A percentile compares a stretch with the other conserved stretches of the same genome.
These are phyloP conservation scores for Dreissena rostriformis DNA, from an alignment of 1,140 invertebrate species.

Conservation along the genomic window DNA sequence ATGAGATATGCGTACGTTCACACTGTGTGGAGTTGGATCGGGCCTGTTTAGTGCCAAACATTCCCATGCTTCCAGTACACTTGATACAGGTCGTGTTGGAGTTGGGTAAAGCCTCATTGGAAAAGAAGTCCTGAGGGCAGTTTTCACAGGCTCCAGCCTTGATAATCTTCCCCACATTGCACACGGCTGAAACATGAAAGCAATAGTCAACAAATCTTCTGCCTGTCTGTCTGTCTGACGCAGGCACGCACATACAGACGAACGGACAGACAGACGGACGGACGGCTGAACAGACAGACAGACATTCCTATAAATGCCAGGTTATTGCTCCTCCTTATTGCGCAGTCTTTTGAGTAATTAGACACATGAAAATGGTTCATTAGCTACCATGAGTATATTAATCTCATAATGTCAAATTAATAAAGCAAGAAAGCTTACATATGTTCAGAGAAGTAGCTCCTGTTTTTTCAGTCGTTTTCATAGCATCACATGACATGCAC, in stretches of 20 bases:
- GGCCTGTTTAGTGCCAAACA: background rate
- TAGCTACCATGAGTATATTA: too few relatives aligned
- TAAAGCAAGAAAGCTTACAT: slow-evolving; percentile 13
- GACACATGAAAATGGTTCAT: too few relatives aligned
- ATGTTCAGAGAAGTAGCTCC: slow-evolving; percentile 1
- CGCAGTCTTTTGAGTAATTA: too few relatives aligned
- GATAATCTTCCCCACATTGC: background rate
- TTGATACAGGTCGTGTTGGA: background rate
- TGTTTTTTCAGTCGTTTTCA: slow-evolving; percentile 5
- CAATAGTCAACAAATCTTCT: too few relatives aligned
- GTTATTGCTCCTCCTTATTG: too few relatives aligned
- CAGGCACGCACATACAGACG: too few relatives aligned
- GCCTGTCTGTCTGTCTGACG: too few relatives aligned
- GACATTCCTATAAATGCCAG: too few relatives aligned
- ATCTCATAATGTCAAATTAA: background rate
- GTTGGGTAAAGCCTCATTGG: slow-evolving; percentile 20
- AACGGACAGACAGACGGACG: too few relatives aligned
- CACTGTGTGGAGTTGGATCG: slow-evolving; percentile 21
- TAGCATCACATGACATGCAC: background rate
- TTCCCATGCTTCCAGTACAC: background rate
- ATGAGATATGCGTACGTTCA: slow-evolving; percentile 6
- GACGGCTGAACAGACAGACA: too few relatives aligned
- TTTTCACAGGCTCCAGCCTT: background rate
- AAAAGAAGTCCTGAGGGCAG: slow-evolving; percentile 1
- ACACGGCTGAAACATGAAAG: slow-evolving; percentile 10